Percentiles rank a stretch among this genome's conserved stretches.
Evolutionary conservation across 2,888 invertebrate species (phyloP).

Genomic region (Amblyteles armatorius): DNA sequence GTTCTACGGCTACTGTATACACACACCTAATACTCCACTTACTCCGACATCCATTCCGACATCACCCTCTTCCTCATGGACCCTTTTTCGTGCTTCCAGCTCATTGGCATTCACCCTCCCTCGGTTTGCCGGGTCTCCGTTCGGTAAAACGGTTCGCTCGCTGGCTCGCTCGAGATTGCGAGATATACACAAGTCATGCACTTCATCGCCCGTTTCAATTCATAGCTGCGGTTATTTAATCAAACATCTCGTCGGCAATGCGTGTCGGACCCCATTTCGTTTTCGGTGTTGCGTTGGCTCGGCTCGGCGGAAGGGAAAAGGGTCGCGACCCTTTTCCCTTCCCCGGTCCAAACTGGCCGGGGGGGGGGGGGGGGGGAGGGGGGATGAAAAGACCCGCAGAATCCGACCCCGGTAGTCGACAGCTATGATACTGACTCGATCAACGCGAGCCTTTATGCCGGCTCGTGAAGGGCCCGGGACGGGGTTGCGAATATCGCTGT

Average conservation of each 20-base stretch:
- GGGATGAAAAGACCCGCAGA: constrained; percentile 78
- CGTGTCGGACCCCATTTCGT: constrained; percentile 22
- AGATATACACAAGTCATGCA: constrained; percentile 82
- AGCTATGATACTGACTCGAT: constrained; percentile 66
- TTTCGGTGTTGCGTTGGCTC: constrained; percentile 23
- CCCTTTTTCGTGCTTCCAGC: constrained; percentile 63
- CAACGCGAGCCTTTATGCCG: constrained; percentile 31
- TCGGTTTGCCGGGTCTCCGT: constrained; percentile 20
- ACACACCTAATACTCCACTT: constrained; percentile 44
- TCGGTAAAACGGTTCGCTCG: constrained; percentile 35
- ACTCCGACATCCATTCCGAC: constrained; percentile 30
- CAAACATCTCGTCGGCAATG: constrained; percentile 79
- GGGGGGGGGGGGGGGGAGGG: constrained; percentile 25
- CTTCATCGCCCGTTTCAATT: constrained; percentile 84
- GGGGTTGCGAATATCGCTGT: constrained; percentile 71
- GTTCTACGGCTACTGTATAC: background rate
- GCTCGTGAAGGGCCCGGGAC: constrained; percentile 49
- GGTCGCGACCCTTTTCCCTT: constrained; percentile 63
- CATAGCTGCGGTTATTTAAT: constrained; percentile 84
- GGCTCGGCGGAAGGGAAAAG: constrained; percentile 16
- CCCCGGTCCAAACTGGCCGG: constrained; percentile 42
- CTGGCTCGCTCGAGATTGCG: constrained; percentile 18
- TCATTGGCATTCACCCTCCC: constrained; percentile 71
- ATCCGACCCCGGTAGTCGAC: constrained; percentile 72
- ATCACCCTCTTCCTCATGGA: constrained; percentile 39